phyloP scores from a whole-genome alignment of 2,888 invertebrate genomes.

The Monopis laevigella region DNA sequence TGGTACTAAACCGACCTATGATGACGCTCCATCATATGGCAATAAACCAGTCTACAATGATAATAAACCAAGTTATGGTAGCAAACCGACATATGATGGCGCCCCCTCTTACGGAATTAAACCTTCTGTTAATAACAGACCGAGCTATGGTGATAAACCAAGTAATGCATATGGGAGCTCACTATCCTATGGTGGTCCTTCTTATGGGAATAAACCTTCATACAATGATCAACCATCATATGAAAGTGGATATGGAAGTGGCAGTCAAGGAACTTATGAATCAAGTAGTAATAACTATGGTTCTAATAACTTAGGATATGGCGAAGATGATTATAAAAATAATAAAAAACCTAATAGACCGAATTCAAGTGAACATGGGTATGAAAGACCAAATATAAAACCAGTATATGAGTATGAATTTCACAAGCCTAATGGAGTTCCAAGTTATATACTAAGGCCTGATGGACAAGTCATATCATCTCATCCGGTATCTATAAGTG shows the following conservation, averaged over 20 bases:
- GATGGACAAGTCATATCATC: slow-evolving; percentile 46
- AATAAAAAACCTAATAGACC: slow-evolving; percentile 17
- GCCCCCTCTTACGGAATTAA: slow-evolving; percentile 15
- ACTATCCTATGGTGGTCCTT: slow-evolving; percentile 16
- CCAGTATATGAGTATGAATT: slow-evolving; percentile 51
- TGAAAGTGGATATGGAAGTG: slow-evolving; percentile 3
- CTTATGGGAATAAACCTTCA: slow-evolving; percentile 17
- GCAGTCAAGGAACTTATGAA: slow-evolving; percentile 14
- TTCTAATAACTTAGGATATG: slow-evolving; percentile 1
- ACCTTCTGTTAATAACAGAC: slow-evolving; percentile 14
- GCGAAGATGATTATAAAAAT: slow-evolving; percentile 15
- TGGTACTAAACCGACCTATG: slow-evolving; percentile 12
- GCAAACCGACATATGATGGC: slow-evolving; percentile 17
- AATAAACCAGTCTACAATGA: slow-evolving; percentile 15
- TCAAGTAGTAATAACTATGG: slow-evolving; percentile 16
- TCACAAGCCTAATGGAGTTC: slow-evolving; percentile 36
- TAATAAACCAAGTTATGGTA: neutral
- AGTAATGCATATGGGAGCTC: too few relatives aligned
- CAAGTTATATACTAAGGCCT: slow-evolving; percentile 39
- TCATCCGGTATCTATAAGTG: slow-evolving; percentile 40
- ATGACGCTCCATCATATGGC: slow-evolving; percentile 12
- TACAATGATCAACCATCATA: slow-evolving; percentile 19
- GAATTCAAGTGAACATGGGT: slow-evolving; percentile 19
- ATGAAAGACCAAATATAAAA: slow-evolving; percentile 31
- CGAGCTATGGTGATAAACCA: too few relatives aligned